A percentile compares a stretch with the other conserved stretches of the same genome.
Evolutionary conservation across 2,113 vertebrate species (phyloP).

Genomic region (Phoenicopterus ruber): DNA sequence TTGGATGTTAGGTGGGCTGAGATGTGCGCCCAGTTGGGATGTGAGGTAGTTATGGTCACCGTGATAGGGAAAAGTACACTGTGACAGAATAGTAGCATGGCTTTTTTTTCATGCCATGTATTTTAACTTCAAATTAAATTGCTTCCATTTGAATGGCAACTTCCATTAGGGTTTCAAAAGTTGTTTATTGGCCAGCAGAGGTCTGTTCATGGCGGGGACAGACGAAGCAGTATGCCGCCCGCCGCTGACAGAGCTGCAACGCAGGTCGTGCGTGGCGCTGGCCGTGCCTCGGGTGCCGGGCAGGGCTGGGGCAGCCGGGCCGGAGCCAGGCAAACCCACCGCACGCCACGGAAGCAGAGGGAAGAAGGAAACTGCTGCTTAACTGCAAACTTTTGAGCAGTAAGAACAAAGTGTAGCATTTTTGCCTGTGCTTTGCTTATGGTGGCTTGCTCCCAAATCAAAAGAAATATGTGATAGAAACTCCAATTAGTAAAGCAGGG

Average conservation of each 20-base stretch:
- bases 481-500: neutral
- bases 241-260: neutral
- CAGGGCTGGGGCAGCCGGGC: neutral
- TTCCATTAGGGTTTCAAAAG: neutral
- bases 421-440: neutral
- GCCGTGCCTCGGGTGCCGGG: neutral
- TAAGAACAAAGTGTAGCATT: neutral
- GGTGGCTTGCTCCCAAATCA: neutral
- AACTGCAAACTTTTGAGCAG: neutral
- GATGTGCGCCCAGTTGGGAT: neutral
- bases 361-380: neutral
- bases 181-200: neutral
- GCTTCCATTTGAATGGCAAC: neutral
- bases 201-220: neutral
- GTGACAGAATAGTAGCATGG: neutral
- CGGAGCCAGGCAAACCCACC: neutral
- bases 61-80: neutral
- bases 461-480: neutral
- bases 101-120: neutral
- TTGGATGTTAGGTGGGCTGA: neutral
- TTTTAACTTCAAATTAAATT: neutral
- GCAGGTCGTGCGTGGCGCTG: neutral
- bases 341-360: rapidly evolving
- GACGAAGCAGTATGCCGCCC: neutral
- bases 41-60: neutral